Base-by-base conservation (phyloP, 2,797 vertebrate species). In the Muscicapa striata region DNA sequence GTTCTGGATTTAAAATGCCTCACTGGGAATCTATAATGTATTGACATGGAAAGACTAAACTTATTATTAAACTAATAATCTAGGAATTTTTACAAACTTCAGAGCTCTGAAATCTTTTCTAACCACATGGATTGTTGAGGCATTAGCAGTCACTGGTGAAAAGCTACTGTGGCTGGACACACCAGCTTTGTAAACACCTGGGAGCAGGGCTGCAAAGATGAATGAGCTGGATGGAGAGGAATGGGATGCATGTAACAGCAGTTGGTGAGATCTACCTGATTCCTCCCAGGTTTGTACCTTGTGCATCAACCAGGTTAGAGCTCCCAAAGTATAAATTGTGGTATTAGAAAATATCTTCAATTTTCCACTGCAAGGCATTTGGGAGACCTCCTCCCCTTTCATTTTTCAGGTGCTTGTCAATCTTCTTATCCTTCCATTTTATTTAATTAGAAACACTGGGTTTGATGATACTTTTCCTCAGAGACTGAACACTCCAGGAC, bases 41-140 rank as follows among this genome's bases (percentile, higher is more conserved):
- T 77, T 94, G 83, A 84, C 64, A 81, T 34, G 81, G 92, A 76
- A 80, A 91, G 84, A 82, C 64, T 67, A 87, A 88, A 87, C 78
- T 90, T 92, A 49, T 62, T 90, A 93, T 92, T 93, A 90, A 95
- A 72, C 87, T 92, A 94, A 91, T 92, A 85, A 91, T 89, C 49
- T 40, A 34, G 81, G 91, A 86, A 93, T 95, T 95, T 94, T 95
- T 92, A 95, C 91, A 69, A 77, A 94, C 75, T 82, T 90, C 82
- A 94, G 93, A 85, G 63, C 68, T 87, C 89, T 90, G 77, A 67
- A 74, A 23, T 75, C 18, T 48, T 75, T 93, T 34, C 79, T 94
- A 68, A 80, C 75, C 75, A 81, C 73, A 66, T 0, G 41, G 64
- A 34, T 43, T 82, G 93, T 38, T 52, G 87, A 91, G 70, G 59